These are phyloP conservation scores for Apteryx owenii DNA, from an alignment of 2,113 vertebrate genomes.

Conservation along the genomic window DNA sequence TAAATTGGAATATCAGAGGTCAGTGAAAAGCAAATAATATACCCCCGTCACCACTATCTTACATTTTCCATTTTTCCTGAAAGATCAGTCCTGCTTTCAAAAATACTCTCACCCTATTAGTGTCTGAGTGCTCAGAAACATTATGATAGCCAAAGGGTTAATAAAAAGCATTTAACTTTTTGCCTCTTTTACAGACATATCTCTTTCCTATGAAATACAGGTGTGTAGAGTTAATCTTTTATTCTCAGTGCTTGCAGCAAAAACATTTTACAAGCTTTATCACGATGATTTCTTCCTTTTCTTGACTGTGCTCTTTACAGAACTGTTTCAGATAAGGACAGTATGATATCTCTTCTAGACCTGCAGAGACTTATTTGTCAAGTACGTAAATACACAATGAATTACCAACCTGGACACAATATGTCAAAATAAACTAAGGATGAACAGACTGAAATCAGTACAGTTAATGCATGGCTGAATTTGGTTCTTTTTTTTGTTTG, in stretches of 20 bases:
- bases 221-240: not conserved
- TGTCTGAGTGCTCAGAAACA: not conserved
- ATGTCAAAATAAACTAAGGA: not conserved
- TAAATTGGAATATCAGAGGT: not conserved
- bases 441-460: not conserved
- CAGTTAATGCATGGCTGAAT: not conserved
- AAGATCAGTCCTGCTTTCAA: not conserved
- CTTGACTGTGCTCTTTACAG: not conserved
- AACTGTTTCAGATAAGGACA: not conserved
- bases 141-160: not conserved
- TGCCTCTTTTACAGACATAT: not conserved
- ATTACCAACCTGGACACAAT: not conserved
- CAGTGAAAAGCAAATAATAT: not conserved
- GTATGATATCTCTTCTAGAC: not conserved
- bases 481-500: not conserved
- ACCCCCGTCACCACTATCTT: not conserved
- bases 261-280: not conserved
- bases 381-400: not conserved
- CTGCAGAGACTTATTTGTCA: not conserved
- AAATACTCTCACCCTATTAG: not conserved
- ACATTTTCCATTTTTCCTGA: not conserved
- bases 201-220: not conserved
- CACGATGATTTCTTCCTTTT: not conserved
- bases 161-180: not conserved
- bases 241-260: conserved; percentile 15